These are phyloP conservation scores for Hoplostethus mediterraneus DNA, from an alignment of 2,797 vertebrate species.

Conservation along the genomic window DNA sequence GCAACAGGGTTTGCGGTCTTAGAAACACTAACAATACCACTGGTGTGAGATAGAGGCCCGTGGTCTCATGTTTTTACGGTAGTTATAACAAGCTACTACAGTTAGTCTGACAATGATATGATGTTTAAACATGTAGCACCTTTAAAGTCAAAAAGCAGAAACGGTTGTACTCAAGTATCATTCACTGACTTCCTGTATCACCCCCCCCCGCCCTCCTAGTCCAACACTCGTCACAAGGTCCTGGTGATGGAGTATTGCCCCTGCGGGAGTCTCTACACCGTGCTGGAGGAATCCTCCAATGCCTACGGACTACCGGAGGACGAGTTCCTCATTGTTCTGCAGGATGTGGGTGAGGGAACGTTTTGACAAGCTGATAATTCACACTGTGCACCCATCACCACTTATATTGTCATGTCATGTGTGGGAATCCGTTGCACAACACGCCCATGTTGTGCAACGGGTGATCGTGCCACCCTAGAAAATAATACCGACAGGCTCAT, in stretches of 20 bases:
- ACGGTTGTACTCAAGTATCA: too few species aligned
- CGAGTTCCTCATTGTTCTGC: slow-evolving; percentile 96
- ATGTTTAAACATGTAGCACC: too few species aligned
- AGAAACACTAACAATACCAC: too few species aligned
- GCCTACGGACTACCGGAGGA: slow-evolving; percentile 96
- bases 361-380: not conserved
- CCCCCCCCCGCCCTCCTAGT: slow-evolving; percentile 74
- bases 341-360: slow-evolving; percentile 92
- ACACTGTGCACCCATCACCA: not conserved
- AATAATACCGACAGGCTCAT: too few species aligned
- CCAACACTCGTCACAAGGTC: slow-evolving; percentile 95
- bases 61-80: too few species aligned
- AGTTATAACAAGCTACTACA: too few species aligned
- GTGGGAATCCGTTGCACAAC: not conserved
- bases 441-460: not conserved
- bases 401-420: not conserved
- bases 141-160: too few species aligned
- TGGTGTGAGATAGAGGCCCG: too few species aligned
- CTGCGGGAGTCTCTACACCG: slow-evolving; percentile 96
- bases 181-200: too few species aligned
- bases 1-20: too few species aligned
- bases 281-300: slow-evolving; percentile 95
- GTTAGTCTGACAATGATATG: too few species aligned
- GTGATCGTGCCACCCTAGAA: not conserved
- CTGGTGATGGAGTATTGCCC: slow-evolving; percentile 99